Evolutionary conservation across 2,888 invertebrate genomes (phyloP), one percentile per base, ranked within the genome.

Genomic region (Barypeithes pellucidus): DNA sequence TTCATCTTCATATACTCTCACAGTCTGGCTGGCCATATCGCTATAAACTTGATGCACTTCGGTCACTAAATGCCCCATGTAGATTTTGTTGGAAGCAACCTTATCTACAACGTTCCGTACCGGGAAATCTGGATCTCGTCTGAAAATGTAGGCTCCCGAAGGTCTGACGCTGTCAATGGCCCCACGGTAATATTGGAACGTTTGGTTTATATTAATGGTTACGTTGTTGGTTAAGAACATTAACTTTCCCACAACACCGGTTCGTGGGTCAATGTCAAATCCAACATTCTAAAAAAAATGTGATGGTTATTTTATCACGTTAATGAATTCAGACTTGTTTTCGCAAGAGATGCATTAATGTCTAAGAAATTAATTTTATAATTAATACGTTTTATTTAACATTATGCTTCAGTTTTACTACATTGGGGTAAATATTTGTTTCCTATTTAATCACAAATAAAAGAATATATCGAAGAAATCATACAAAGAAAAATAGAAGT

Each of bases 101-200:
- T 50, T 65, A 4, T 69, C 71, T n/a, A 39, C 66, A n/a, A 67
- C 67, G 24, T 65, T 63, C 2, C 43, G 41, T n/a, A 63, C 14
- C 12, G 43, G 39, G n/a, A 61, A 20, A 45, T 71, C 18, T n/a
- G 63, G 72, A 11, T 62, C 41, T 0, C 95, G 95, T 54, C 95
- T 87, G 84, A 95, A 95, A 33, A 97, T 93, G 80, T 98, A 98
- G 0, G 98, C 98, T 0, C 98, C 98, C 0, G 97, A 97, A 0
- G 96, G 45, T 91, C 70, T 95, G 87, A 76, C 29, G 14, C 60
- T 41, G 7, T 7, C 87, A 85, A 0, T 82, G 80, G 89, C 89
- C 0, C 90, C 93, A 11, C 88, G 86, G 80, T 79, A 79, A 20
- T 73, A 75, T 22, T 75, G 66, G 24, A 77, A 77, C 16, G 63